Base-by-base conservation (phyloP, 2,888 invertebrate species). In the Aromia moschata region DNA sequence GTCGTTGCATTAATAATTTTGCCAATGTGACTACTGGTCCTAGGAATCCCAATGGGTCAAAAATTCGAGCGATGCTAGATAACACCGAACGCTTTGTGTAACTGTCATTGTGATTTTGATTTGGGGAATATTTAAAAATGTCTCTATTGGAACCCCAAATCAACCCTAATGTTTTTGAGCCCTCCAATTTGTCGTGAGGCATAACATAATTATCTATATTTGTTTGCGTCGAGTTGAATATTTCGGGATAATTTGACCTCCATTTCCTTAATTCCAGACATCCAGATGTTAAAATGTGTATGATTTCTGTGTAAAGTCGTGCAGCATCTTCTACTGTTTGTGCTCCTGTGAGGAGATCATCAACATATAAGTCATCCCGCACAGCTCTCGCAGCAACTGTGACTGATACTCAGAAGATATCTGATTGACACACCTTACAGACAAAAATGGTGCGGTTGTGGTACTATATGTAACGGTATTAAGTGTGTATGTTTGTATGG, bases 391-490 rank as follows among this genome's bases (percentile, higher is more conserved):
- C 12, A 17, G 54, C 54, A 7, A 37, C 5, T 14, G 54, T n/a
- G n/a, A n/a, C n/a, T n/a, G 44, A 45, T 4, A 45, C n/a, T 14
- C 16, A 25, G 14, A 15, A n/a, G 15, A 10, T 16, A 45, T 45
- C n/a, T 30, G 5, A 2, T 20, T 4, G 3, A 37, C 45, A 62
- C 37, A 18, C 56, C 16, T 25, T 44, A 11, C 17, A 62, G 30
- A 15, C 10, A 59, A n/a, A 44, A 33, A 63, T 2, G 64, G 60
- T 7, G 52, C 60, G 9, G 17, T 45, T 14, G 54, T 41, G 11
- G 57, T 57, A 7, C 60, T 55, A 40, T 47, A 61, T 1, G 49
- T 58, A 1, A 60, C 46, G 9, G 58, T 60, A 1, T 45, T 9
- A 15, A 64, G 20, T 11, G 49, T 37, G 2, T 45, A 31, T 25